Evolutionary conservation across 2,113 vertebrate genomes (phyloP).

Genomic region (Nerophis ophidion): DNA sequence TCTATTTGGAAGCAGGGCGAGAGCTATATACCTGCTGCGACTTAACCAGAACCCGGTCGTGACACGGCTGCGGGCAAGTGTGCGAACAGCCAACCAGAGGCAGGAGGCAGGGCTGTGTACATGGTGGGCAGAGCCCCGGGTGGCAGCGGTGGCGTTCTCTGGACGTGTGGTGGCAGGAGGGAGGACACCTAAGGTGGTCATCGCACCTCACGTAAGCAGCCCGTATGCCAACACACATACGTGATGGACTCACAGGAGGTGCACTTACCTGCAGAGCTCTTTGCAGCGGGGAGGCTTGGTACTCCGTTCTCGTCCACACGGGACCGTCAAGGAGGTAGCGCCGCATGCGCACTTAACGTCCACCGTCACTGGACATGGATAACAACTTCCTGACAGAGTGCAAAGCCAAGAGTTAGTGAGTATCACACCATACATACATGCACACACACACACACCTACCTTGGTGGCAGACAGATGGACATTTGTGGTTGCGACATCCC

Average conservation of each 20-base stretch:
- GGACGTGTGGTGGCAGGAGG: constrained; percentile 51
- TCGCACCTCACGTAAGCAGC: not conserved
- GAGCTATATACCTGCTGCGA: constrained; percentile 47
- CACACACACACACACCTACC: constrained; percentile 63
- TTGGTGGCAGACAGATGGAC: constrained; percentile 92
- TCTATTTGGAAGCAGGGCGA: not conserved
- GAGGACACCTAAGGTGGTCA: constrained; percentile 28
- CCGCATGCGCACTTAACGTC: constrained; percentile 44
- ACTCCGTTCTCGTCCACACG: constrained; percentile 56
- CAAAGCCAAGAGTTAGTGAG: not conserved
- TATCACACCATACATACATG: not conserved
- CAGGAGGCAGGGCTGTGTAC: constrained; percentile 47
- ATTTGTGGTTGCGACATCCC: constrained; percentile 95
- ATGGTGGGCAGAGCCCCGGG: constrained; percentile 50
- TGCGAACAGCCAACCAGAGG: constrained; percentile 43
- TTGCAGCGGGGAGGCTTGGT: constrained; percentile 60
- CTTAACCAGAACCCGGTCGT: constrained; percentile 55
- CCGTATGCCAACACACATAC: too few relatives aligned
- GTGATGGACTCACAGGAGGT: not conserved
- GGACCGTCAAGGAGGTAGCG: constrained; percentile 10
- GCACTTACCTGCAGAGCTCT: constrained; percentile 49
- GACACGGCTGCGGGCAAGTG: constrained; percentile 49
- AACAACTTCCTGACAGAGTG: constrained; percentile 45
- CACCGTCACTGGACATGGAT: constrained; percentile 57
- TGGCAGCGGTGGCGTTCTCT: constrained; percentile 57